Evolutionary conservation across 2,113 vertebrate species (phyloP).

Genomic region (Enhydra lutris): DNA sequence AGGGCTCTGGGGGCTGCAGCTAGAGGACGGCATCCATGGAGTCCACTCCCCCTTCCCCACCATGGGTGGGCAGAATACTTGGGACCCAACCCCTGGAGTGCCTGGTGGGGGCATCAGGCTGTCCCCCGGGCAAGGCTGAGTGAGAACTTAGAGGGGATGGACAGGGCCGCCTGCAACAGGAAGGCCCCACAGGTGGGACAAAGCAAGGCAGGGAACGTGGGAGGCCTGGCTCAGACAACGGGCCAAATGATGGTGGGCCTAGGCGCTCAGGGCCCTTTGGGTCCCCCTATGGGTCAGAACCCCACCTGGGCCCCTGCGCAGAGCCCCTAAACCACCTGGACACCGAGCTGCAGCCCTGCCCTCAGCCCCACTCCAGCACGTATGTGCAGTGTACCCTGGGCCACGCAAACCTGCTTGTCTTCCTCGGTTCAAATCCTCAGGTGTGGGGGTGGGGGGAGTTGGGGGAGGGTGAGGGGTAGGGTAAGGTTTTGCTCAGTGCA

Average conservation of each 20-base stretch:
- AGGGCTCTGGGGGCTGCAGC: background rate
- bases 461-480: too few species aligned
- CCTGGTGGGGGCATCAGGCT: background rate
- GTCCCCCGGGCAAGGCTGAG: background rate
- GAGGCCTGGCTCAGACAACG: rapidly evolving
- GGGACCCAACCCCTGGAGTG: background rate
- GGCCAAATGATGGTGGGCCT: background rate
- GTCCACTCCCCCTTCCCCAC: background rate
- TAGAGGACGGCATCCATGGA: background rate
- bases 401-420: background rate
- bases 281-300: background rate
- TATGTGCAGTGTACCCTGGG: rapidly evolving
- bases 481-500: rapidly evolving
- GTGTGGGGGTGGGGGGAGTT: background rate
- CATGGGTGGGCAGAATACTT: background rate
- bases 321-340: background rate
- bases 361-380: background rate
- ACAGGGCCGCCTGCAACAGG: background rate
- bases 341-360: background rate
- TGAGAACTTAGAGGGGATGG: background rate
- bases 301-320: background rate
- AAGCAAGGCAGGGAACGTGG: background rate
- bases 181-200: background rate
- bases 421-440: background rate
- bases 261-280: rapidly evolving